These are phyloP conservation scores for Pyrochroa serraticornis DNA, from an alignment of 2,888 invertebrate species.

Conservation along the genomic window DNA sequence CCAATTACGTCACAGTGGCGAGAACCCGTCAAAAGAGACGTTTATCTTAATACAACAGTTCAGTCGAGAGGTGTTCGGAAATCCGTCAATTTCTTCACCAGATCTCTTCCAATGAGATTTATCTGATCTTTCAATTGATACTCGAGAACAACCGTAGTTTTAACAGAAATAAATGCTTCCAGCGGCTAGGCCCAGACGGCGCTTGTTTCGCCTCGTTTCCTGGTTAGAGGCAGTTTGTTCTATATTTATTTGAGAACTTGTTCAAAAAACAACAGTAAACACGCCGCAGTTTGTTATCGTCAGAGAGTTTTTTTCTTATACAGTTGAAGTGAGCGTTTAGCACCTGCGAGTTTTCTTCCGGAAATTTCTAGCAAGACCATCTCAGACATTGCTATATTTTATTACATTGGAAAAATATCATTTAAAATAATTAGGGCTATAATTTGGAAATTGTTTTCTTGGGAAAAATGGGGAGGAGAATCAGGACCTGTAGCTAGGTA, in stretches of 20 bases:
- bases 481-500: no score
- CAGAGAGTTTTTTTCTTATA: conserved; percentile 3
- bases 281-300: conserved; percentile 11
- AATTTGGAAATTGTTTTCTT: no score
- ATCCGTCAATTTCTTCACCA: conserved; percentile 22
- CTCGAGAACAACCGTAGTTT: conserved; percentile 18
- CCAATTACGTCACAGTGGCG: conserved; percentile 27
- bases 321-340: no score
- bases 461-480: no score
- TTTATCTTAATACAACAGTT: conserved; percentile 28
- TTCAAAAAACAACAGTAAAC: conserved; percentile 2
- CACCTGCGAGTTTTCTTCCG: conserved; percentile 3
- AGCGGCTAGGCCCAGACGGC: conserved; percentile 3
- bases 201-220: conserved; percentile 1
- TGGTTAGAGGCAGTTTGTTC: not conserved
- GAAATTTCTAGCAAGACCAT: no score
- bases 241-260: conserved; percentile 10
- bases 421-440: no score
- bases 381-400: no score
- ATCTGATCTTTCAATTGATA: conserved; percentile 24
- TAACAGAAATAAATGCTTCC: conserved; percentile 22
- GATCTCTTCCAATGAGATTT: conserved; percentile 22
- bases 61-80: conserved; percentile 14
- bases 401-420: no score
- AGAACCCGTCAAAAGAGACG: conserved; percentile 22